Evolutionary conservation across 2,797 vertebrate species (phyloP).

Genomic region (Sylvia borin): DNA sequence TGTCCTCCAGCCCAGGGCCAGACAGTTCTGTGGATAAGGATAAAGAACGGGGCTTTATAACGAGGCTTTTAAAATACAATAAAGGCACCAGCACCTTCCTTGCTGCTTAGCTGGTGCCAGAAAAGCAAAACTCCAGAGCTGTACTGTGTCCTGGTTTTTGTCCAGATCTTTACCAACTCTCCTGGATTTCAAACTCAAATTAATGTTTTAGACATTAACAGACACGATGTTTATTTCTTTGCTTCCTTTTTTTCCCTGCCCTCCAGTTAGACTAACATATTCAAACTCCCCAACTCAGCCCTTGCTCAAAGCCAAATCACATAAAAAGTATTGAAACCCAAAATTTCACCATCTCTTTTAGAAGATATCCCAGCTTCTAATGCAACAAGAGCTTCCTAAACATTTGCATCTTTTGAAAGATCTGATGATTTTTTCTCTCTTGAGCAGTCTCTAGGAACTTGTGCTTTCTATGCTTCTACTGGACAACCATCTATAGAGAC

Average conservation of each 20-base stretch:
- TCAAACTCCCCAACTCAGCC: not conserved
- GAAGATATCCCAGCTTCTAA: not conserved
- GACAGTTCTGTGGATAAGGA: not conserved
- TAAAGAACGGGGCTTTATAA: not conserved
- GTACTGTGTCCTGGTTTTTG: too few species aligned
- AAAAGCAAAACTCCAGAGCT: not conserved
- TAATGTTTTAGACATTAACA: not conserved
- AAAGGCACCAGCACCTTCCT: not conserved
- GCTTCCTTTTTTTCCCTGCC: rapidly evolving
- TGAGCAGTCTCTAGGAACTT: not conserved
- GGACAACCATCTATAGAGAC: not conserved
- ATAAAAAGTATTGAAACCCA: not conserved
- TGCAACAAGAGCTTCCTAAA: not conserved
- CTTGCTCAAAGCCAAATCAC: not conserved
- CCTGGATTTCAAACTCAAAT: not conserved
- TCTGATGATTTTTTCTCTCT: not conserved
- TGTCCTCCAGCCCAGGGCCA: not conserved
- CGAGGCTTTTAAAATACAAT: not conserved
- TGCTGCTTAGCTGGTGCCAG: not conserved
- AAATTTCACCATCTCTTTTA: not conserved
- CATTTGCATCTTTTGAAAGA: not conserved
- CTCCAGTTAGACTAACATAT: not conserved
- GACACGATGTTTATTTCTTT: not conserved
- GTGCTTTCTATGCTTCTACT: not conserved
- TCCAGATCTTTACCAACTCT: not conserved